Evolutionary conservation across 1,140 invertebrate species (phyloP).

Genomic region (Caenorhabditis elegans): WBcel235 BX284605.5:5110501-5111000

Average conservation of each 20-base stretch:
- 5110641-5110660: neutral
- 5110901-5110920: neutral
- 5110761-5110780: no score
- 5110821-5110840: neutral
- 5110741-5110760: no score
- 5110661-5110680: conserved; percentile 2
- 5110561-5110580: conserved; percentile 1
- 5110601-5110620: neutral
- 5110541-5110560: neutral
- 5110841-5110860: conserved; percentile 15
- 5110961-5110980: neutral
- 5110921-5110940: neutral
- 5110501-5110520: neutral
- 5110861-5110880: neutral
- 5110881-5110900: neutral
- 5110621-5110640: neutral
- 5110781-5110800: no score
- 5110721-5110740: neutral
- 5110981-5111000: no score
- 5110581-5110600: neutral
- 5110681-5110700: neutral
- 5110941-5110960: neutral
- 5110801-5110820: no score
- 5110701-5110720: neutral
- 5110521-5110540: neutral